Percentiles rank a stretch among this genome's conserved stretches.
Evolutionary conservation across 2,888 invertebrate species (phyloP).

Genomic region (Punctoribates punctum): DNA sequence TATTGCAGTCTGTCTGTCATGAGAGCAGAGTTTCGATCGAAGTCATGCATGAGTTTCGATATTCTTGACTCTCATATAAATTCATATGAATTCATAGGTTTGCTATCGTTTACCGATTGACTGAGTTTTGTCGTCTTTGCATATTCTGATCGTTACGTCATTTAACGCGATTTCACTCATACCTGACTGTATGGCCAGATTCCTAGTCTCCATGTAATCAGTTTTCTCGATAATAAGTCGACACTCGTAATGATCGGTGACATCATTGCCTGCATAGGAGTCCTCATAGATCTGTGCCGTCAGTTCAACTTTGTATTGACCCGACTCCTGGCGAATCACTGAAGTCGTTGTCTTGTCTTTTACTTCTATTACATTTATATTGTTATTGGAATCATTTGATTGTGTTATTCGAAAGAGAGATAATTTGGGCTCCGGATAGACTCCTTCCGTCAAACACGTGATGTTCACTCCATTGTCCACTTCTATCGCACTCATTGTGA

Average conservation of each 20-base stretch:
- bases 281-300: slow-evolving; percentile 34
- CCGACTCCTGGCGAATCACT: background rate
- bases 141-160: slow-evolving; percentile 2
- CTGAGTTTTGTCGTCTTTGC: slow-evolving; percentile 13
- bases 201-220: slow-evolving; percentile 30
- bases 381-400: slow-evolving; percentile 22
- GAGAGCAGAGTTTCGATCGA: slow-evolving; percentile 24
- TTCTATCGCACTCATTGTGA: slow-evolving; percentile 35
- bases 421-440: slow-evolving; percentile 46
- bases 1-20: slow-evolving; percentile 22
- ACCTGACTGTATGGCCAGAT: slow-evolving; percentile 42
- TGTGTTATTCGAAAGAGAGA: slow-evolving; percentile 31
- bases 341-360: slow-evolving; percentile 11
- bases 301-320: background rate
- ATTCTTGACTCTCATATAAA: slow-evolving; percentile 5
- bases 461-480: slow-evolving; percentile 44
- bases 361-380: background rate
- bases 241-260: slow-evolving; percentile 42
- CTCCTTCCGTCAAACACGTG: slow-evolving; percentile 46
- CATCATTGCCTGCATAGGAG: background rate
- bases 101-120: background rate
- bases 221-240: slow-evolving; percentile 40
- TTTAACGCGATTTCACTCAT: background rate
- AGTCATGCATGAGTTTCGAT: background rate
- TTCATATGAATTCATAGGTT: slow-evolving; percentile 12